Conservation (phyloP, 2,113 vertebrate genomes). For the Pseudolaguvia tuberculata region DNA sequence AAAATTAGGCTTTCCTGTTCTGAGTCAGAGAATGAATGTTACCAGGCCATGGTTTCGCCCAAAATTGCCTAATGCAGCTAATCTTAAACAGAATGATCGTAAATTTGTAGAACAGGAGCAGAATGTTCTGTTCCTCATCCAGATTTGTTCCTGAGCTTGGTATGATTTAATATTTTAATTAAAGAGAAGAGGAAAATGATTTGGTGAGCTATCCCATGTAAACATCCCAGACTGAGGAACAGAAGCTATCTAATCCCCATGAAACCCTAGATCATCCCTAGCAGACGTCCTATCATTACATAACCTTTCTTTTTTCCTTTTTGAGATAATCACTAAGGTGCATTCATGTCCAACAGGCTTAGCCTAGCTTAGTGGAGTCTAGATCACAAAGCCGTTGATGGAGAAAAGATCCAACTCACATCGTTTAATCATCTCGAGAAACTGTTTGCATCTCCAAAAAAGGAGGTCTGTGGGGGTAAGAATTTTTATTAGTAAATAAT, state of each 20-base stretch:
- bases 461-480: no score
- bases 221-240: slow-evolving; percentile 35
- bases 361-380: slow-evolving; percentile 33
- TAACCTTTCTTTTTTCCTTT: no score
- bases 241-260: slow-evolving; percentile 66
- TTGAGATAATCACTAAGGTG: slow-evolving; percentile 70
- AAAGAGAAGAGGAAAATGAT: neutral
- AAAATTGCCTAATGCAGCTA: no score
- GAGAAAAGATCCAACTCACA: neutral
- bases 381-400: slow-evolving; percentile 44
- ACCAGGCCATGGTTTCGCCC: neutral
- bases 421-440: neutral
- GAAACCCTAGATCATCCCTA: slow-evolving; percentile 55
- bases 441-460: no score
- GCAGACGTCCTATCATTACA: slow-evolving; percentile 54
- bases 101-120: no score
- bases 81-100: no score
- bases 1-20: neutral
- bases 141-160: neutral
- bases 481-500: no score
- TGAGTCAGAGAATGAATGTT: neutral
- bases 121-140: neutral
- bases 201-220: neutral
- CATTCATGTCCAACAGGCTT: slow-evolving; percentile 61
- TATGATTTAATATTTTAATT: neutral